Evolutionary conservation across 2,113 vertebrate genomes (phyloP), one percentile per base, ranked within the genome.

Genomic region (Clarias macrocephalus): DNA sequence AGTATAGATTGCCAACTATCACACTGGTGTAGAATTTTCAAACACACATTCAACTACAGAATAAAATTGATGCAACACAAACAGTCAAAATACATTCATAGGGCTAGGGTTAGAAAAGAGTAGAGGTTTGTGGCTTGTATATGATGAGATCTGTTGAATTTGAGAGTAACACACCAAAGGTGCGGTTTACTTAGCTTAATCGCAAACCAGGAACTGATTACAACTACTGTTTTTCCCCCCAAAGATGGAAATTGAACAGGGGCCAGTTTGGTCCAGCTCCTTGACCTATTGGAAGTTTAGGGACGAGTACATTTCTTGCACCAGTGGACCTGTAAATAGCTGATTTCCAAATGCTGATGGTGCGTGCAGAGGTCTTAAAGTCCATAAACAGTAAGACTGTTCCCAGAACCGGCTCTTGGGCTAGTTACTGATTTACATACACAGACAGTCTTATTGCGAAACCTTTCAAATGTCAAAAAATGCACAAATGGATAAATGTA

Each of bases 191-290:
- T 56, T 62, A 2, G 8, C 5, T 48, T 30, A 59, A 52, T 52
- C 25, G 23, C 21, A 30, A 37, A 76, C 16, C 33, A 62, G 57
- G n/a, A 62, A n/a, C 28, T 25, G 66, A 21, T 57, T 66, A 23
- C 54, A n/a, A 19, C 23, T 30, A 15, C 56, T 56, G 19, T 85
- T 85, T 85, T 23, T 7, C 21, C 11, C 23, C 21, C 11, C 11
- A 11, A 76, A n/a, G 42, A 16, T 76, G 73, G 23, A 52, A n/a
- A 37, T 73, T 73, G 70, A 73, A 73, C 70, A 48, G 42, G 12
- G 73, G 73, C 73, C 73, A 54, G 73, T 76, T 76, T 76, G 73
- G 73, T 42, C 52, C 11, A 52, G 11, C 48, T 76, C 73, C 73
- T 54, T 76, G 73, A 76, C 73, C 73, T 76, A 15, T 16, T 52